Evolutionary conservation across 2,113 vertebrate species (phyloP).

Genomic region (Bostrychus sinensis): DNA sequence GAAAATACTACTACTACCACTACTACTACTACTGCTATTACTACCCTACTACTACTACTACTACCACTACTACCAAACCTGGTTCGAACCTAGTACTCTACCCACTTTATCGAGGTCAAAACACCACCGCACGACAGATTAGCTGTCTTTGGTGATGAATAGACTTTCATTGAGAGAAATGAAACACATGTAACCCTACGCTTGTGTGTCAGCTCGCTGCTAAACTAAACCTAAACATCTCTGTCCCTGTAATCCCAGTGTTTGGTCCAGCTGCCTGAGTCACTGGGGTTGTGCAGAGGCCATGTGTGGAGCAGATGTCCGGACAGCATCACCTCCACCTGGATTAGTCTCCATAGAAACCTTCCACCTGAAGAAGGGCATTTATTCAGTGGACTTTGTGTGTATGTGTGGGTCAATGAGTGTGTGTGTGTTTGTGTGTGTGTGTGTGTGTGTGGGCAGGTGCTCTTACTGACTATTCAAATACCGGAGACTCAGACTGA

Average conservation of each 20-base stretch:
- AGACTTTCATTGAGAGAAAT: not conserved
- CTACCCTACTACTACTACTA: not conserved
- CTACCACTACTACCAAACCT: too few relatives aligned
- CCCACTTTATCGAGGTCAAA: too few relatives aligned
- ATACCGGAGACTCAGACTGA: conserved; percentile 52
- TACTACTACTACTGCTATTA: too few relatives aligned
- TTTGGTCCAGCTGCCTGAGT: conserved; percentile 36
- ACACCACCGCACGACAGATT: too few relatives aligned
- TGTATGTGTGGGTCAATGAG: conserved; percentile 29
- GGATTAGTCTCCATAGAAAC: conserved; percentile 82
- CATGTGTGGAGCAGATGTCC: conserved; percentile 77
- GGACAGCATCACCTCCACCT: conserved; percentile 72
- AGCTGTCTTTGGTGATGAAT: not conserved
- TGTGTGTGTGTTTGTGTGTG: conserved; percentile 28
- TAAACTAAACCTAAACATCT: not conserved
- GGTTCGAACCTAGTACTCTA: too few relatives aligned
- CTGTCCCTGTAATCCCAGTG: not conserved
- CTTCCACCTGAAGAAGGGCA: conserved; percentile 74
- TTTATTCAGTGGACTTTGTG: conserved; percentile 62
- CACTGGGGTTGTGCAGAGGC: conserved; percentile 42
- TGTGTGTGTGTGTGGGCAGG: conserved; percentile 33
- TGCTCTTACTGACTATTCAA: conserved; percentile 67
- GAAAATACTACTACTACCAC: too few relatives aligned
- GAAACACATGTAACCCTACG: not conserved
- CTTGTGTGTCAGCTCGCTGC: not conserved